phyloP scores from a whole-genome alignment of 35 echinoderm and acorn worm genomes.

The Apostichopus japonicus region DNA sequence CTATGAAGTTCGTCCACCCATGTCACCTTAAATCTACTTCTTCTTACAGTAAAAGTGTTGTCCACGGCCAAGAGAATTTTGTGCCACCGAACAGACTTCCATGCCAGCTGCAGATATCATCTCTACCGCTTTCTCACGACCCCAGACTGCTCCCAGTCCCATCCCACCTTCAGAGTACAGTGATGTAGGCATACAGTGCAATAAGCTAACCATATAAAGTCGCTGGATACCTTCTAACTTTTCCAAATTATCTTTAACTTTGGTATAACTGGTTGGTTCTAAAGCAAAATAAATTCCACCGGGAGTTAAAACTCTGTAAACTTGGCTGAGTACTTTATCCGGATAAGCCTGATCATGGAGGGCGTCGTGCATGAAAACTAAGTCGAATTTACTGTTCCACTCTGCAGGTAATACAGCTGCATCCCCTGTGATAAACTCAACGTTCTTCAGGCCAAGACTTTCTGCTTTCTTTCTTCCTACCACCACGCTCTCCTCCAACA shows the following conservation, averaged over 20 bases:
- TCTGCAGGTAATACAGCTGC: conserved; percentile 65
- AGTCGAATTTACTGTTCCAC: conserved; percentile 81
- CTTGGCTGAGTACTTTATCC: conserved; percentile 55
- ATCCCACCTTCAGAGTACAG: conserved; percentile 58
- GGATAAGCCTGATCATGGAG: conserved; percentile 83
- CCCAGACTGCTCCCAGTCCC: conserved; percentile 86
- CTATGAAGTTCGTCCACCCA: too few relatives aligned
- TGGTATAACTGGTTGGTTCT: conserved; percentile 55
- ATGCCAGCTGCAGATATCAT: conserved; percentile 63
- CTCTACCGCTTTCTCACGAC: conserved; percentile 66
- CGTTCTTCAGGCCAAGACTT: conserved; percentile 59
- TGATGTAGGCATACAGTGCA: conserved; percentile 89
- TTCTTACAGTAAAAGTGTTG: conserved; percentile 50
- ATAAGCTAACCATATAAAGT: conserved; percentile 66
- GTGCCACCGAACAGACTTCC: conserved; percentile 2
- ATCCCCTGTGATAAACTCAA: conserved; percentile 58
- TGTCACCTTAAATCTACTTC: not conserved
- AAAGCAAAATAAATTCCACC: conserved; percentile 59
- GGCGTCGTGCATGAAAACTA: conserved; percentile 62
- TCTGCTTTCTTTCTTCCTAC: conserved; percentile 38
- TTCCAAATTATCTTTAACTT: conserved; percentile 67
- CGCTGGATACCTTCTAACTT: not conserved
- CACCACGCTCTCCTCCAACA: conserved; percentile 42
- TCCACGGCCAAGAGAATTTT: not conserved
- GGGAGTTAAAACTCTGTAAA: conserved; percentile 69